Conservation (phyloP, 2,888 invertebrate genomes). For the Brenthis daphne region DNA sequence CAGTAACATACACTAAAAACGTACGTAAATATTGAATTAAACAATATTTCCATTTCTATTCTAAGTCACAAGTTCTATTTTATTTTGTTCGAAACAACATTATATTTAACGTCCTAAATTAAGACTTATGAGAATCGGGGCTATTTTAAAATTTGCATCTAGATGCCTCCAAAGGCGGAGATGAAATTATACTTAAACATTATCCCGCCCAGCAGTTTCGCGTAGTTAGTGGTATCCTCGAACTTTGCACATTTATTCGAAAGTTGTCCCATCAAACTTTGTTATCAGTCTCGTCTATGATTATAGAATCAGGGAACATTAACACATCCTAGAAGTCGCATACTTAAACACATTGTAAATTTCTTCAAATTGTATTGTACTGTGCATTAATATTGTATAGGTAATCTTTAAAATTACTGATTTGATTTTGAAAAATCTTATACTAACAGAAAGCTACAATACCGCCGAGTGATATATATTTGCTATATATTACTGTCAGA, state of each 20-base stretch:
- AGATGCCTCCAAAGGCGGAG: slow-evolving; percentile 51
- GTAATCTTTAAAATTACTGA: too few relatives aligned
- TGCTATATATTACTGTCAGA: too few relatives aligned
- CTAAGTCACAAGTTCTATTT: too few relatives aligned
- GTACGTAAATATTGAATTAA: too few relatives aligned
- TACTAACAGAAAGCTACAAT: too few relatives aligned
- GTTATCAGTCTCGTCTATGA: slow-evolving; percentile 20
- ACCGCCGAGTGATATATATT: too few relatives aligned
- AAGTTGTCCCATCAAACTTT: slow-evolving; percentile 53
- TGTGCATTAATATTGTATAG: too few relatives aligned
- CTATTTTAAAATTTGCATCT: slow-evolving; percentile 49
- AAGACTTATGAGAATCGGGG: background rate
- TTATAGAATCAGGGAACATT: slow-evolving; percentile 11
- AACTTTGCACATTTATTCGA: slow-evolving; percentile 69
- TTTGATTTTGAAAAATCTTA: too few relatives aligned
- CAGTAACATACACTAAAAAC: too few relatives aligned
- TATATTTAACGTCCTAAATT: background rate
- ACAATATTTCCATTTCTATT: too few relatives aligned
- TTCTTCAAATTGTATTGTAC: too few relatives aligned
- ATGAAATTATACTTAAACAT: slow-evolving; percentile 67
- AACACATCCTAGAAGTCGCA: background rate
- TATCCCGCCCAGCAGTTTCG: slow-evolving; percentile 61
- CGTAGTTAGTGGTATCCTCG: slow-evolving; percentile 55
- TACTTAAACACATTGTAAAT: background rate
- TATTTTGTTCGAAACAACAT: too few relatives aligned